A percentile compares a stretch with the other conserved stretches of the same genome.
phyloP scores from a whole-genome alignment of 1,140 invertebrate genomes.

The Atta cephalotes region DNA sequence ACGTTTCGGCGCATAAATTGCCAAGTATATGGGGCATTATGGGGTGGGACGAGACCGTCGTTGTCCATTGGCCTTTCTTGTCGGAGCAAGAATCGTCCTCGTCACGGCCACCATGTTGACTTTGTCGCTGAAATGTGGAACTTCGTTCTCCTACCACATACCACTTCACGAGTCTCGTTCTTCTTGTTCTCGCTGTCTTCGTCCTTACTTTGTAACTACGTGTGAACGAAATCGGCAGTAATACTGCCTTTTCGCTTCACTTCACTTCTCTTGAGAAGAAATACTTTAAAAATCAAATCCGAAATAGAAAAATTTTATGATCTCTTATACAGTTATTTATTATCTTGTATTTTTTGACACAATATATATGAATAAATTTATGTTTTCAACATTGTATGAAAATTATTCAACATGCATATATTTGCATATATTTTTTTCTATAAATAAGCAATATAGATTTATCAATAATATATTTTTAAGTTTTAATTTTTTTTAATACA shows the following conservation, averaged over 20 bases:
- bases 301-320: background rate
- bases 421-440: background rate
- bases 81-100: slow-evolving; percentile 66
- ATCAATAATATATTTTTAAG: background rate
- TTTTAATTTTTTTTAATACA: background rate
- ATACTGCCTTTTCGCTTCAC: background rate
- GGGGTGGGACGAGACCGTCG: slow-evolving; percentile 75
- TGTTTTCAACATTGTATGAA: background rate
- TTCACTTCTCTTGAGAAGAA: background rate
- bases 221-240: slow-evolving; percentile 24
- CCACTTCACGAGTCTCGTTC: slow-evolving; percentile 13
- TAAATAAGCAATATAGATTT: background rate
- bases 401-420: background rate
- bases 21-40: slow-evolving; percentile 84
- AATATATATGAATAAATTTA: background rate
- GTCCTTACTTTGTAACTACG: slow-evolving; percentile 6
- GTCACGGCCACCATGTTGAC: slow-evolving; percentile 75
- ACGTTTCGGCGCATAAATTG: slow-evolving; percentile 85
- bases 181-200: slow-evolving; percentile 40
- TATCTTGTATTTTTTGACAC: background rate
- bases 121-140: slow-evolving; percentile 61
- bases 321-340: background rate
- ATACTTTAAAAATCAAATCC: slow-evolving; percentile 18
- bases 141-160: slow-evolving; percentile 51
- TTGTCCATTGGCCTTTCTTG: slow-evolving; percentile 63